Conservation (phyloP, 1,140 invertebrate genomes). For the Cepaea nemoralis region DNA sequence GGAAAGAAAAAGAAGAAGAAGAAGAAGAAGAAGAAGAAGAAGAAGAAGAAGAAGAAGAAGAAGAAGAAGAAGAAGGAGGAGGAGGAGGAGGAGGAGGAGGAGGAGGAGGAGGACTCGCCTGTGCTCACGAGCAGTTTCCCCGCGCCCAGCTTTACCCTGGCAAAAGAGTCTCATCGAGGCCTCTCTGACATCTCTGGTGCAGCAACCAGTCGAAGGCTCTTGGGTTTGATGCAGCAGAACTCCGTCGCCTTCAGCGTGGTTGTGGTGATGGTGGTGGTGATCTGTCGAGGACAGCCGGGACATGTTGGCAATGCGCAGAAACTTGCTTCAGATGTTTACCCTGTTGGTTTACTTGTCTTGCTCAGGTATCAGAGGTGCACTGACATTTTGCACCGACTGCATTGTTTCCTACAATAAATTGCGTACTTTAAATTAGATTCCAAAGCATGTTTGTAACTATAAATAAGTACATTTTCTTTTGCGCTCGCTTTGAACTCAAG, state of each 20-base stretch:
- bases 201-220: not conserved
- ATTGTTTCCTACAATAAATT: too few relatives aligned
- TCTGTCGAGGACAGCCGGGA: not conserved
- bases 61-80: not conserved
- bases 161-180: not conserved
- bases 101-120: not conserved
- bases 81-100: slow-evolving; percentile 8
- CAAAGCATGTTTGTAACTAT: too few relatives aligned
- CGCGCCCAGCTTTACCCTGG: not conserved
- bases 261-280: not conserved
- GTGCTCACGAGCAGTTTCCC: not conserved
- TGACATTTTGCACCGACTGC: too few relatives aligned
- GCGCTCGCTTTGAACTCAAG: too few relatives aligned
- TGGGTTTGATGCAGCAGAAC: not conserved
- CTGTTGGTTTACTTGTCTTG: too few relatives aligned
- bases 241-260: not conserved
- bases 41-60: not conserved
- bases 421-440: too few relatives aligned
- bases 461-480: too few relatives aligned
- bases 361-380: too few relatives aligned
- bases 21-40: not conserved
- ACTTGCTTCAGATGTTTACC: too few relatives aligned
- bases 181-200: not conserved
- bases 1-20: not conserved
- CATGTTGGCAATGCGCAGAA: too few relatives aligned